These are phyloP conservation scores for Eledona agricola DNA, from an alignment of 2,888 invertebrate genomes.

Conservation along the genomic window DNA sequence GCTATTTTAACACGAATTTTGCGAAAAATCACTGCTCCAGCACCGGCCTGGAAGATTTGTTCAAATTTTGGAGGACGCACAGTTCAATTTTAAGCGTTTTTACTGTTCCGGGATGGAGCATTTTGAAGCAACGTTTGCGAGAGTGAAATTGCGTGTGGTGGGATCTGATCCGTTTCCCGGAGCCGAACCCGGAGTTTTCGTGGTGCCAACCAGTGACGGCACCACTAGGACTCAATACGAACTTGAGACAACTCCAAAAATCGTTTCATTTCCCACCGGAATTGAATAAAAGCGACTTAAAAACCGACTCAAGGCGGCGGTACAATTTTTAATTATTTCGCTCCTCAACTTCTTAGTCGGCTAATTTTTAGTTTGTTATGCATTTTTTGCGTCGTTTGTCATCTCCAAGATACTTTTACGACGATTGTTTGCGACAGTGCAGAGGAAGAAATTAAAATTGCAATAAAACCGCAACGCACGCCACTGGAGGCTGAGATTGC, in stretches of 20 bases:
- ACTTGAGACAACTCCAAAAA: constrained; percentile 6
- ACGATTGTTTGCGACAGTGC: too few relatives aligned
- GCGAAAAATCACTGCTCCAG: constrained; percentile 1
- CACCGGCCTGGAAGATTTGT: background rate
- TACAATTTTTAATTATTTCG: too few relatives aligned
- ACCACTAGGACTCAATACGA: background rate
- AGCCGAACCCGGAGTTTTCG: constrained; percentile 27
- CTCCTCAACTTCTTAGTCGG: too few relatives aligned
- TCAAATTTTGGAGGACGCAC: background rate
- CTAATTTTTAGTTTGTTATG: too few relatives aligned
- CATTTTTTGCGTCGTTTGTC: background rate
- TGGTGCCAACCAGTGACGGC: constrained; percentile 30
- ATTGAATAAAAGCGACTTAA: too few relatives aligned
- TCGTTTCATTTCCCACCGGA: too few relatives aligned
- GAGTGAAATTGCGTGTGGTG: constrained; percentile 29
- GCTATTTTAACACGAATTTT: too few relatives aligned
- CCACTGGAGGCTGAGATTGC: constrained; percentile 12
- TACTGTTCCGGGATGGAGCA: constrained; percentile 11
- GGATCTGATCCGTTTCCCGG: constrained; percentile 24
- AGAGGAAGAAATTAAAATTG: too few relatives aligned
- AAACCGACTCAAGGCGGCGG: too few relatives aligned
- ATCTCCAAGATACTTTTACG: background rate
- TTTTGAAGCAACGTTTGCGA: constrained; percentile 21
- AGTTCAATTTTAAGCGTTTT: constrained; percentile 3
- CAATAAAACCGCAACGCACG: constrained; percentile 15